Conservation (phyloP, 2,113 vertebrate species). For the Phylloscopus trochiloides region DNA sequence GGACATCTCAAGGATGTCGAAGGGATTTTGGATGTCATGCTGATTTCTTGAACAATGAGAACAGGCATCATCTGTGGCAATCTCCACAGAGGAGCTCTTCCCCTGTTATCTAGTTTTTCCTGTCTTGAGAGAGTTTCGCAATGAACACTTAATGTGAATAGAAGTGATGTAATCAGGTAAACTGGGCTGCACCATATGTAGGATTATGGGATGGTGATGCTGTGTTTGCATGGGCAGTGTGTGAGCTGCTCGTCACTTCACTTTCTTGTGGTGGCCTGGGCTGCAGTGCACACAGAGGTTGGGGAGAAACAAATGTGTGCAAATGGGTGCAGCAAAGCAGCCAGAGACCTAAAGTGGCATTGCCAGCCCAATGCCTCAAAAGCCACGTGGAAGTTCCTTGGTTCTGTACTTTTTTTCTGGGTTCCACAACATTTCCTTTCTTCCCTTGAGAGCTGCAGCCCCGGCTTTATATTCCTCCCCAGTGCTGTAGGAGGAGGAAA, state of each 20-base stretch:
- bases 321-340: neutral
- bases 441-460: neutral
- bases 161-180: neutral
- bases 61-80: neutral
- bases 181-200: neutral
- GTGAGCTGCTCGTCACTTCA: neutral
- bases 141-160: neutral
- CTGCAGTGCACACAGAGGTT: accelerated
- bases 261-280: accelerated
- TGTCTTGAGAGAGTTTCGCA: slow-evolving; percentile 28
- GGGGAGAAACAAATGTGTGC: neutral
- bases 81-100: neutral
- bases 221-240: neutral
- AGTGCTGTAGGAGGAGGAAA: neutral
- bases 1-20: neutral
- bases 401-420: neutral
- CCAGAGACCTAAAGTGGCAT: neutral
- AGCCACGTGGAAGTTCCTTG: neutral
- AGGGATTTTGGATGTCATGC: neutral
- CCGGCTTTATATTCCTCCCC: neutral
- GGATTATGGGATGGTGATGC: neutral
- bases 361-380: neutral
- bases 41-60: neutral
- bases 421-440: neutral
- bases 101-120: slow-evolving; percentile 39